These are phyloP conservation scores for Microcebus murinus DNA, from an alignment of 2,113 vertebrate species.

Conservation along the genomic window DNA sequence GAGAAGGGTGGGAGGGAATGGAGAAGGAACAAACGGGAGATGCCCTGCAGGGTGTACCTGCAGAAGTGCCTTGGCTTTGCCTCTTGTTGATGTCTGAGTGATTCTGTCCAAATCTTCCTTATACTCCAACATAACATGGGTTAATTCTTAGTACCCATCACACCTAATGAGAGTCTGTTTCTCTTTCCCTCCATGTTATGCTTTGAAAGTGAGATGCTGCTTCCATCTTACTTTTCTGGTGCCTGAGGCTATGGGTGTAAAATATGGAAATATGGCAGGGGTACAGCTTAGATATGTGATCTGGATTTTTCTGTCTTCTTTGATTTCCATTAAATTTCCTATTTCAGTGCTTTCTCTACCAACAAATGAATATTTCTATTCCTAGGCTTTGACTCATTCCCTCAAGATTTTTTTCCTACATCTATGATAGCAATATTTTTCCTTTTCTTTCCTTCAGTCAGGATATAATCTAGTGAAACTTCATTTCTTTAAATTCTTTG, in stretches of 20 bases:
- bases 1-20: background rate
- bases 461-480: background rate
- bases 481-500: background rate
- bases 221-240: background rate
- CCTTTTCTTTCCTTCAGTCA: slow-evolving; percentile 6
- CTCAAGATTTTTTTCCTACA: background rate
- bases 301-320: background rate
- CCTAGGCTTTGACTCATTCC: background rate
- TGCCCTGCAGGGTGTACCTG: too few species aligned
- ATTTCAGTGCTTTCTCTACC: background rate
- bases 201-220: background rate
- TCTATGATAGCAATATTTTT: background rate
- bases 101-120: background rate
- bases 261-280: background rate
- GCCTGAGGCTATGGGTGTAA: background rate
- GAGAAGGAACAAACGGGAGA: background rate
- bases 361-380: background rate
- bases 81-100: background rate
- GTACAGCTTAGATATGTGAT: background rate
- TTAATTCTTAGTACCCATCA: background rate
- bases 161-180: background rate
- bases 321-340: background rate
- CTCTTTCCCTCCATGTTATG: background rate
- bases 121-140: background rate
- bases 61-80: background rate